phyloP scores from a whole-genome alignment of 2,113 vertebrate species.

The Peucedramus taeniatus region DNA sequence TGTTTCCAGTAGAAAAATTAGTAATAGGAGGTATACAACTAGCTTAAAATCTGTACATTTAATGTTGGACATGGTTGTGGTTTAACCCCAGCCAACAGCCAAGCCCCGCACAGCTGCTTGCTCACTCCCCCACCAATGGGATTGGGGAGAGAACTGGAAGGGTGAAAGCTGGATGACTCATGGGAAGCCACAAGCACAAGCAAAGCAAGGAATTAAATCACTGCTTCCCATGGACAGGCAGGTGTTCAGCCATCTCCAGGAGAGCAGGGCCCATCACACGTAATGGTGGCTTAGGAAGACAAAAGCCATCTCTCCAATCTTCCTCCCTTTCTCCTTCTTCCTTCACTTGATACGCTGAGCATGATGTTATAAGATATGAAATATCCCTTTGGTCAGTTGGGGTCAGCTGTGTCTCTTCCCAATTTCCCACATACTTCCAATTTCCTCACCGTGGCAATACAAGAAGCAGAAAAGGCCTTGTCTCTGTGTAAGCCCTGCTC shows the following conservation, averaged over 20 bases:
- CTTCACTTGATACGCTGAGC: background rate
- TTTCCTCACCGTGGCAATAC: rapidly evolving
- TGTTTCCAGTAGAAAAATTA: background rate
- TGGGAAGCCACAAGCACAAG: background rate
- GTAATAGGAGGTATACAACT: background rate
- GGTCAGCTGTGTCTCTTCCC: background rate
- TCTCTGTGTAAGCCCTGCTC: background rate
- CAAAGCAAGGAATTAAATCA: background rate
- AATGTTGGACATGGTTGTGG: background rate
- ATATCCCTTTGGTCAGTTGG: background rate
- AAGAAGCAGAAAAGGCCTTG: background rate
- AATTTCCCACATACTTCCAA: background rate
- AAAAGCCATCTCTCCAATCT: background rate
- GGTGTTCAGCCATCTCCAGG: background rate
- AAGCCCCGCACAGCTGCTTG: background rate
- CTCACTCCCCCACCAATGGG: rapidly evolving
- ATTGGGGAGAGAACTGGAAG: background rate
- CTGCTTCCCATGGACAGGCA: background rate
- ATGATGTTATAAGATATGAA: background rate
- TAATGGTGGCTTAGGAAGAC: background rate
- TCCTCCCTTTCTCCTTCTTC: background rate
- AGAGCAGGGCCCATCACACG: rapidly evolving
- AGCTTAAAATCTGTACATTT: background rate
- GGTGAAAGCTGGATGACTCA: background rate
- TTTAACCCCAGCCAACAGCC: background rate